Evolutionary conservation across 2,113 vertebrate species (phyloP).

Genomic region (Pseudorectes ferrugineus): DNA sequence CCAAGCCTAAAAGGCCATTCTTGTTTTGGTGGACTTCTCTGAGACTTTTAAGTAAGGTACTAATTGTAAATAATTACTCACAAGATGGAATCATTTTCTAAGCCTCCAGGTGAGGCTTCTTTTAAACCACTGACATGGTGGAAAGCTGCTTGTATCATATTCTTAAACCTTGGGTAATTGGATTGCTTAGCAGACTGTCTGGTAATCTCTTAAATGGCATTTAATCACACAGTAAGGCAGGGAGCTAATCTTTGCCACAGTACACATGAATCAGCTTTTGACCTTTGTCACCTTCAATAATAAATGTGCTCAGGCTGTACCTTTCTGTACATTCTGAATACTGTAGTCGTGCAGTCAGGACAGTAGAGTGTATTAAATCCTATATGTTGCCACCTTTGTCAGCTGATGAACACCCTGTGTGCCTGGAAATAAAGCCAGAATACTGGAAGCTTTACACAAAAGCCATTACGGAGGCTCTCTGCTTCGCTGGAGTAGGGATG

Average conservation of each 20-base stretch:
- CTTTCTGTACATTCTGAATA: neutral
- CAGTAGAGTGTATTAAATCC: neutral
- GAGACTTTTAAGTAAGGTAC: neutral
- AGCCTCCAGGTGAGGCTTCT: neutral
- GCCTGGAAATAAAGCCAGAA: neutral
- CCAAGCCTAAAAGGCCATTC: neutral
- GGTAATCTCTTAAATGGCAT: neutral
- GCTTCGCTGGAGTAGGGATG: neutral
- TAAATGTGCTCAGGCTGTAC: neutral
- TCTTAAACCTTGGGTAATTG: neutral
- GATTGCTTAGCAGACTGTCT: neutral
- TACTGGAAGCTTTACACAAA: neutral
- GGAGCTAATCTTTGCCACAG: neutral
- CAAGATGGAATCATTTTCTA: neutral
- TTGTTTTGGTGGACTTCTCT: neutral
- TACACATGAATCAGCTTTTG: neutral
- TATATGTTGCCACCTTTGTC: neutral
- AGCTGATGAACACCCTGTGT: neutral
- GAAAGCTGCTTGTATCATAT: neutral
- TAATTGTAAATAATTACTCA: neutral
- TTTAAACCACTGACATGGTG: neutral
- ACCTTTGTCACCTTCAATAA: neutral
- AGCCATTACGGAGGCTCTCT: neutral
- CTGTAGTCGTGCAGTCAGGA: neutral
- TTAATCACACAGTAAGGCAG: neutral